Base-by-base conservation (phyloP, 1,140 invertebrate genomes). In the Druon quercuslanigerum region DNA sequence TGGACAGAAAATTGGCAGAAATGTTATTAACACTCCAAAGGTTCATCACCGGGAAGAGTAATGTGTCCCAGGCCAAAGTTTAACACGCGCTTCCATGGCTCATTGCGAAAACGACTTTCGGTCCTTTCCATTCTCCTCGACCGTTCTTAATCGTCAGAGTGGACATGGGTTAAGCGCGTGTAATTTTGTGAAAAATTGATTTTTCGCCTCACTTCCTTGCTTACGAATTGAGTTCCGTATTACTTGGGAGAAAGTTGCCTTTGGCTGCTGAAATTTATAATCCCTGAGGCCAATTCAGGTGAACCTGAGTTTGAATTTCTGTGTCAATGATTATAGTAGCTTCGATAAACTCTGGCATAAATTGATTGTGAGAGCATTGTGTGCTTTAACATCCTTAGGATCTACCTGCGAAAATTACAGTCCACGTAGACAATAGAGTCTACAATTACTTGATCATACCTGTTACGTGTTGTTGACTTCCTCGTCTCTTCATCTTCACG, bases 121-220 rank as follows among this genome's bases (percentile, higher is more conserved):
- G 60, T 66, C 57, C 57, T 66, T 66, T 66, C 60, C 25, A 16
- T 40, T 66, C 25, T 66, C 25, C 20, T 60, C 20, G 19, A 25
- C 56, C 60, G 33, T 66, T 66, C 60, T 66, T 66, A 66, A 66
- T 66, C 25, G 60, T 9, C 60, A 25, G 40, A 66, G 25, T 66
- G 60, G 33, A 66, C 60, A 25, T 66, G 60, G 60, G 60, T 66
- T 66, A 40, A 66, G 25, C 25, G 60, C 60, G 60, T 66, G 60
- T 66, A 66, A 66, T 66, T 66, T 66, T 66, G 60, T 66, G 60
- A 66, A 66, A 66, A 66, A 66, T 66, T 66, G 60, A 66, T 66
- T 66, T 66, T 66, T 40, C 60, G 60, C 60, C 60, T 66, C 20
- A 66, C 60, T 66, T 66, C 60, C 60, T 46, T 66, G 60, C 60